Conservation (phyloP, 2,888 invertebrate species). For the Morpho deidamia region DNA sequence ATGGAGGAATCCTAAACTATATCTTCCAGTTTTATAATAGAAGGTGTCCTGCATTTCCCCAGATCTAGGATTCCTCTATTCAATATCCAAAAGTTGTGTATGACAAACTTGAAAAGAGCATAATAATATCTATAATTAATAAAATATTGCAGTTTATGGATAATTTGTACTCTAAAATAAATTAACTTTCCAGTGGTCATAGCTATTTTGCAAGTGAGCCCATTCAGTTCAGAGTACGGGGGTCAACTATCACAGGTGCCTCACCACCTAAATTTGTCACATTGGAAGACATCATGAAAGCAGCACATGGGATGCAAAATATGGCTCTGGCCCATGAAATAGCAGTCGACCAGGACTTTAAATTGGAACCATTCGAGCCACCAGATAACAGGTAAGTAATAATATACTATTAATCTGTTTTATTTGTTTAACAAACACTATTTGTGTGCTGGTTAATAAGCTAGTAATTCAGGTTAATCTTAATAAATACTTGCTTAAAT, state of each 20-base stretch:
- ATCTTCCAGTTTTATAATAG: no score
- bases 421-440: no score
- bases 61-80: no score
- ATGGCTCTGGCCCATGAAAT: slow-evolving; percentile 99
- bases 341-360: slow-evolving; percentile 95
- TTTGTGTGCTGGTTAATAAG: no score
- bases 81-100: no score
- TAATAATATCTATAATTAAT: neutral
- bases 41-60: no score
- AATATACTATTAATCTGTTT: no score
- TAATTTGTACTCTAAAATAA: neutral
- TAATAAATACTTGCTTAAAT: no score
- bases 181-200: slow-evolving; percentile 25
- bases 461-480: no score
- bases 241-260: slow-evolving; percentile 79
- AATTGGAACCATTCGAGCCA: slow-evolving; percentile 88
- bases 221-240: slow-evolving; percentile 77
- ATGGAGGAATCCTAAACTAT: no score
- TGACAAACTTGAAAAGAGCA: neutral
- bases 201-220: slow-evolving; percentile 65
- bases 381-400: slow-evolving; percentile 82
- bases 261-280: slow-evolving; percentile 92
- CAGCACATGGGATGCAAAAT: slow-evolving; percentile 92
- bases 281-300: slow-evolving; percentile 91
- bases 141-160: neutral